Conservation (phyloP, 2,888 invertebrate species). For the Drosophila quasianomalipes region DNA sequence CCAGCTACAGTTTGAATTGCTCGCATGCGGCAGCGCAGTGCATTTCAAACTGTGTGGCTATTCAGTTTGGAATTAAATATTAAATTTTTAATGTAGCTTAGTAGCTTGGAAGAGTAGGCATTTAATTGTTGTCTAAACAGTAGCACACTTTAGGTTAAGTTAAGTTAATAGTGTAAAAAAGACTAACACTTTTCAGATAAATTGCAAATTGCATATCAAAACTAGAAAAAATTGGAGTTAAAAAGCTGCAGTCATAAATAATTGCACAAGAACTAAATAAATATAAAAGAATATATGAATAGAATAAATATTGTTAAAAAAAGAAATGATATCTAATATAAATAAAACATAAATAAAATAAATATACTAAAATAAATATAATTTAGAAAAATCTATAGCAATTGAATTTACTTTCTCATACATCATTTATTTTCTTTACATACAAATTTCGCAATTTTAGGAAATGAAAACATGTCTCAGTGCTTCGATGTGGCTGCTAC, state of each 20-base stretch:
- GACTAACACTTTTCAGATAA: background rate
- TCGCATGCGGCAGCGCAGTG: constrained; percentile 5
- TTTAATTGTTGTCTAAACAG: background rate
- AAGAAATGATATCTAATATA: background rate
- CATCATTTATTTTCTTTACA: background rate
- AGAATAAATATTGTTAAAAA: background rate
- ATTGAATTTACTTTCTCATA: background rate
- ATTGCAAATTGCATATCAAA: background rate
- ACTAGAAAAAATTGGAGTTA: background rate
- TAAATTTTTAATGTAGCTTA: background rate
- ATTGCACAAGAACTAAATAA: background rate
- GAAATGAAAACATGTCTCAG: background rate
- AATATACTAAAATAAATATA: background rate
- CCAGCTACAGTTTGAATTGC: constrained; percentile 40
- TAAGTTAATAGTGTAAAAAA: background rate
- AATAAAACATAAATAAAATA: background rate
- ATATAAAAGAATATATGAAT: background rate
- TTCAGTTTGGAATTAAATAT: background rate
- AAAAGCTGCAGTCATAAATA: background rate
- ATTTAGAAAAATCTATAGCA: background rate
- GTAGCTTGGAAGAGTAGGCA: background rate
- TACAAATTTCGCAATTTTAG: background rate
- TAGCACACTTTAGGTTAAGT: background rate
- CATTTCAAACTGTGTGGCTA: constrained; percentile 9
- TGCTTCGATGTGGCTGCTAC: background rate